phyloP scores from a whole-genome alignment of 2,113 vertebrate genomes.

The Alouatta palliata region DNA sequence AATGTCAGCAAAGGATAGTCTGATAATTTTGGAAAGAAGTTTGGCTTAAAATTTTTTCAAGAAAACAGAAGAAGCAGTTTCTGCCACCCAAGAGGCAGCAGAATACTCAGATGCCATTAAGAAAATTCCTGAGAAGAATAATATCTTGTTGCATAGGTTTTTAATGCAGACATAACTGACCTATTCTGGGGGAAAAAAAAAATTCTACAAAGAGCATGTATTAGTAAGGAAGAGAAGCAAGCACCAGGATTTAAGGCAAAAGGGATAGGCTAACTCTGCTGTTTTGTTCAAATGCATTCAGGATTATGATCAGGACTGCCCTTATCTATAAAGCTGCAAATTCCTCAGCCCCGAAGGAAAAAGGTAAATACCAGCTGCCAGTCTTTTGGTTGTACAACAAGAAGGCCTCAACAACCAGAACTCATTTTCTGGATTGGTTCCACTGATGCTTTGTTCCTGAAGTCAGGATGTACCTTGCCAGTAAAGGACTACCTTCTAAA shows the following conservation, averaged over 20 bases:
- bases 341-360: background rate
- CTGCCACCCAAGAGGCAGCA: background rate
- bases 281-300: background rate
- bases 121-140: background rate
- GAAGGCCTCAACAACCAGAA: background rate
- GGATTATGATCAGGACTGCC: background rate
- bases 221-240: background rate
- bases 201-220: background rate
- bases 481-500: background rate
- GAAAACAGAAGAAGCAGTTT: background rate
- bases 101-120: background rate
- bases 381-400: background rate
- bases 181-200: background rate
- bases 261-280: background rate
- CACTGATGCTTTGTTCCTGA: background rate
- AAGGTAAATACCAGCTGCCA: background rate
- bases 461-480: background rate
- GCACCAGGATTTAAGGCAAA: background rate
- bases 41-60: background rate
- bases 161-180: background rate
- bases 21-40: background rate
- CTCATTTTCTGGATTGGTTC: background rate
- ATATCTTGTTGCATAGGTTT: background rate
- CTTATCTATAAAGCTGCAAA: background rate
- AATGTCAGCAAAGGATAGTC: background rate